phyloP scores from a whole-genome alignment of 2,797 vertebrate genomes.

The Chanos chanos region DNA sequence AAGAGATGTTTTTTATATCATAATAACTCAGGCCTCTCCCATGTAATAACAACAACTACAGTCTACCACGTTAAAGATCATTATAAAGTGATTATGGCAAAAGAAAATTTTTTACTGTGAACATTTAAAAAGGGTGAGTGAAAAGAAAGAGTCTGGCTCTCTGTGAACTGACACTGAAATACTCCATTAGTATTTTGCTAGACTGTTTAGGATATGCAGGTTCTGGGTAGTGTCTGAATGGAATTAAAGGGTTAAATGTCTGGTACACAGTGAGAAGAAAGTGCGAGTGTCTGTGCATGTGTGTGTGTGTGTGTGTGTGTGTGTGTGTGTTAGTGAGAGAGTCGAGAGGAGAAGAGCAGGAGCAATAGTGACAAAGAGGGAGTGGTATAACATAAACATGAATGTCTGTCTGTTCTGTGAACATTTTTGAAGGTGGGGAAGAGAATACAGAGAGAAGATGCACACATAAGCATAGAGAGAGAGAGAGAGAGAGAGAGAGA shows the following conservation, averaged over 20 bases:
- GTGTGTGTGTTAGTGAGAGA: conserved; percentile 30
- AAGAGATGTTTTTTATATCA: too few species aligned
- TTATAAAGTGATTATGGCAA: too few species aligned
- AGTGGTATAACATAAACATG: conserved; percentile 51
- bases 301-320: conserved; percentile 23
- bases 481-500: conserved; percentile 46
- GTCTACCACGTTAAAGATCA: too few species aligned
- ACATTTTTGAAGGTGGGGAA: conserved; percentile 62
- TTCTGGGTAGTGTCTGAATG: conserved; percentile 28
- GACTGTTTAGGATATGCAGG: conserved; percentile 4
- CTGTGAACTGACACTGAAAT: too few species aligned
- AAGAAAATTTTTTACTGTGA: too few species aligned
- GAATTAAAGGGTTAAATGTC: conserved; percentile 61
- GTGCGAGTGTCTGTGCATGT: conserved; percentile 6
- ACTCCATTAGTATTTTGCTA: neutral
- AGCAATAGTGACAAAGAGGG: conserved; percentile 18
- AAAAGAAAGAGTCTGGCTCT: too few species aligned
- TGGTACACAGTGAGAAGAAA: conserved; percentile 43
- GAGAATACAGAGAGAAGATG: conserved; percentile 39
- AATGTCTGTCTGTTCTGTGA: conserved; percentile 64
- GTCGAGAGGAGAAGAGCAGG: conserved; percentile 13
- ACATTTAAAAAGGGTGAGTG: too few species aligned
- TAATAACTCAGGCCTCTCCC: too few species aligned
- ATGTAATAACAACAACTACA: too few species aligned
- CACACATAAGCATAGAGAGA: conserved; percentile 39